These are phyloP conservation scores for Patagioenas fasciata DNA, from an alignment of 2,113 vertebrate species.

Conservation along the genomic window DNA sequence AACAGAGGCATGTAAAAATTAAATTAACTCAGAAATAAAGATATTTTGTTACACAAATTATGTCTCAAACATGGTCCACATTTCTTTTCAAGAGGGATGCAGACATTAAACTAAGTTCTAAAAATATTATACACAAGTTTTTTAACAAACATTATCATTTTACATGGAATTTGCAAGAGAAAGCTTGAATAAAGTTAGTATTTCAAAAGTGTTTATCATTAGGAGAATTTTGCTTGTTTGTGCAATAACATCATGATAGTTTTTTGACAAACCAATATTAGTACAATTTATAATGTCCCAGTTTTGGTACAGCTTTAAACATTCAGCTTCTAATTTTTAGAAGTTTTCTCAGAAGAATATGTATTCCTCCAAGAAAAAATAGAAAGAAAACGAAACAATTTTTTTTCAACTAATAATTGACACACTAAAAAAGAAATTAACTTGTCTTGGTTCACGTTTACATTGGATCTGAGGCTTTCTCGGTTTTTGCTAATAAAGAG, in stretches of 20 bases:
- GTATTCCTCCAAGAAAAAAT: neutral
- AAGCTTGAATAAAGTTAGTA: neutral
- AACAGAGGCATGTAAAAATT: constrained; percentile 63
- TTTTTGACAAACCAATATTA: neutral
- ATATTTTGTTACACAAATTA: constrained; percentile 66
- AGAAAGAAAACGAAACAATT: neutral
- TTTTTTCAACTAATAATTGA: neutral
- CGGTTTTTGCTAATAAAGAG: neutral
- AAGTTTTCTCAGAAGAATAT: neutral
- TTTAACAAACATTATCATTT: neutral
- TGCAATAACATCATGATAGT: neutral
- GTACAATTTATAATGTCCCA: neutral
- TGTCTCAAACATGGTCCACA: constrained; percentile 36
- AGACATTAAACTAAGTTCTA: neutral
- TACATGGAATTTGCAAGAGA: neutral
- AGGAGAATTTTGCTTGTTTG: neutral
- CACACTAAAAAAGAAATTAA: neutral
- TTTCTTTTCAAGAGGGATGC: constrained; percentile 38
- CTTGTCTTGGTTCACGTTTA: neutral
- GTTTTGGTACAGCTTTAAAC: neutral
- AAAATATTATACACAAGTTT: neutral
- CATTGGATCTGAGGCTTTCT: neutral
- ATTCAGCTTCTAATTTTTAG: neutral
- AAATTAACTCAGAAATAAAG: constrained; percentile 66
- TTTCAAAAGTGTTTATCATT: neutral